Conservation (phyloP, 2,113 vertebrate species). For the Oryzias woworae region DNA sequence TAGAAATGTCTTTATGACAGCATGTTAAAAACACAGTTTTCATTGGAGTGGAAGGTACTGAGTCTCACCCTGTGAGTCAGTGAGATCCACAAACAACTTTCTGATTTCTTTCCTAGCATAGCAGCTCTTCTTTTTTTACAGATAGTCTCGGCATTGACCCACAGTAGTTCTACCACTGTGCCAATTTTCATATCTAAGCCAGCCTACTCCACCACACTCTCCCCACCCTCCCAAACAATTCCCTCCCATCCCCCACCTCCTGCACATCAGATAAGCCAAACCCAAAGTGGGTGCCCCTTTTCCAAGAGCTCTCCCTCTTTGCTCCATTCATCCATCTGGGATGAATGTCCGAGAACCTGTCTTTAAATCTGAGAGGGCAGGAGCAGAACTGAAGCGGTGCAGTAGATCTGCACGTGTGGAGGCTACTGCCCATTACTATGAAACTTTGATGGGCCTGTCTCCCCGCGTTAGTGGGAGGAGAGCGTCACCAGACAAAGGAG, state of each 20-base stretch:
- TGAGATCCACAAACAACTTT: too few species aligned
- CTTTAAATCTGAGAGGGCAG: slow-evolving; percentile 48
- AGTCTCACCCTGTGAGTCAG: too few species aligned
- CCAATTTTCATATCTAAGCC: slow-evolving; percentile 67
- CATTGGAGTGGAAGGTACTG: too few species aligned
- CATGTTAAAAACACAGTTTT: too few species aligned
- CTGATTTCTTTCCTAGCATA: too few species aligned
- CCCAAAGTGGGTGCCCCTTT: slow-evolving; percentile 24
- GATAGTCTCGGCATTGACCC: too few species aligned
- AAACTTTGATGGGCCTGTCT: slow-evolving; percentile 76
- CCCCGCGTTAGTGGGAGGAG: slow-evolving; percentile 53
- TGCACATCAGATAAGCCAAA: slow-evolving; percentile 57
- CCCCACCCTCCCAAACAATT: slow-evolving; percentile 7
- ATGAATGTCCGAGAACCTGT: slow-evolving; percentile 25
- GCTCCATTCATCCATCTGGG: slow-evolving; percentile 12
- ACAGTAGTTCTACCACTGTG: slow-evolving; percentile 36
- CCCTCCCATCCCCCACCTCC: slow-evolving; percentile 29
- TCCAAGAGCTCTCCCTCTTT: slow-evolving; percentile 4
- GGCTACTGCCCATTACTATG: slow-evolving; percentile 70
- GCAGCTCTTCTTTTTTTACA: too few species aligned
- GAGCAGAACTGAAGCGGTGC: slow-evolving; percentile 24
- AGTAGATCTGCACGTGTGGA: slow-evolving; percentile 46
- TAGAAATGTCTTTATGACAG: too few species aligned
- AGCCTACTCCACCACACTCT: slow-evolving; percentile 30
- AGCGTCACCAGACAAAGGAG: slow-evolving; percentile 52